Evolutionary conservation across 2,888 invertebrate species (phyloP), one percentile per base, ranked within the genome.

Genomic region (Nesidiocoris tenuis): DNA sequence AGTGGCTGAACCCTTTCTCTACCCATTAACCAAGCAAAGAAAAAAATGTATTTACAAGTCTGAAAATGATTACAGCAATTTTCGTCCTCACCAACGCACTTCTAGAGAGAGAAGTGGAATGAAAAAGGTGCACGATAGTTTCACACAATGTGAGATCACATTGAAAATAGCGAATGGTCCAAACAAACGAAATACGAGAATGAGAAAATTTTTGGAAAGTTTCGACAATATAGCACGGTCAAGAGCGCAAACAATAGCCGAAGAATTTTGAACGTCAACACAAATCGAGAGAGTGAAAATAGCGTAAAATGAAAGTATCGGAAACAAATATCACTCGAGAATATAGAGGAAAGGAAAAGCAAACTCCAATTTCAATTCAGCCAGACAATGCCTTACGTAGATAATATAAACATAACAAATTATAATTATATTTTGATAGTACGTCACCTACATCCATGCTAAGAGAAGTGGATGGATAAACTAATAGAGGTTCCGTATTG

Each of bases 371-470:
- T n/a, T 21, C 61, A 72, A 59, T 70, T 64, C 74, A 74, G 74
- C 63, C 61, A 74, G 64, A 64, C 74, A 22, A 74, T 63, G 74
- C 74, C 74, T 74, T 74, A 64, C 22, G 23, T 57, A 39, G 39
- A 12, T 24, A 75, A 75, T 17, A 25, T 75, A 67, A 67, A 59
- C 23, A 24, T 39, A 39, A 39, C n/a, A n/a, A 39, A 39, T 7
- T 39, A 39, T 39, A 39, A 39, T 63, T 65, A 56, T 25, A 66
- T 66, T 89, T 88, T 88, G 88, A 88, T 89, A 89, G 89, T 89
- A 89, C 88, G 88, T 89, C 89, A 89, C 89, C 89, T 78, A 80
- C 77, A 67, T 77, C 77, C 78, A 78, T 78, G 78, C 78, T 78
- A 76, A 76, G 76, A 77, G 71, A 22, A 75, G 66, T 55, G 54